Evolutionary conservation across 2,888 invertebrate species (phyloP), one percentile per base, ranked within the genome.

Genomic region (Leptarthrus brevirostris): DNA sequence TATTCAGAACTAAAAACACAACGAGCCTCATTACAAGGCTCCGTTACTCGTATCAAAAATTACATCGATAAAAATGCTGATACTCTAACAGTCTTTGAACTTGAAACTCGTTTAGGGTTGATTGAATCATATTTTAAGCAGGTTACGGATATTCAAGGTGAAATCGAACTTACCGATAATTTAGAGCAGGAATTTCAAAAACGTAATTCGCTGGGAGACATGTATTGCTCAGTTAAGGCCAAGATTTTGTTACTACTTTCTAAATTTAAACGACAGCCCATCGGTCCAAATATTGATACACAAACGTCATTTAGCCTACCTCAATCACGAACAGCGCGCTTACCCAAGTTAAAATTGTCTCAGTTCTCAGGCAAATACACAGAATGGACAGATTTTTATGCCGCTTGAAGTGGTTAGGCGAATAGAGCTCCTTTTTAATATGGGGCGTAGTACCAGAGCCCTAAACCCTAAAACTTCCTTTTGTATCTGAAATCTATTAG

Each of bases 301-400:
- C n/a, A n/a, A n/a, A n/a, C n/a, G n/a, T n/a, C n/a, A n/a, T n/a
- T n/a, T n/a, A n/a, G n/a, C n/a, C n/a, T n/a, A n/a, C n/a, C n/a
- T 5, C 8, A 6, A 16, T 6, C 52, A n/a, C 52, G 52, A 5
- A 18, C 52, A 5, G 18, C n/a, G 18, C 5, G n/a, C 5, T 49
- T 73, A 24, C 66, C 73, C 2, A 66, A 66, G 34, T 54, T 73
- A 16, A 52, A 72, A 34, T 47, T 72, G 30, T 24, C 36, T 6
- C 14, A 36, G 44, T 66, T 73, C 16, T 44, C 40, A 47, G 74
- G 70, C 4, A 70, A 47, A 53, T 66, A 73, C 16, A 73, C 22
- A 3, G 73, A 73, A 26, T 73, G 73, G 73, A n/a, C 24, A 4
- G 52, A 73, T 20, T 73, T 73, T 52, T 24, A 53, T 24, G 12